Evolutionary conservation across 2,797 vertebrate species (phyloP).

Genomic region (Chaenodraco wilsoni): DNA sequence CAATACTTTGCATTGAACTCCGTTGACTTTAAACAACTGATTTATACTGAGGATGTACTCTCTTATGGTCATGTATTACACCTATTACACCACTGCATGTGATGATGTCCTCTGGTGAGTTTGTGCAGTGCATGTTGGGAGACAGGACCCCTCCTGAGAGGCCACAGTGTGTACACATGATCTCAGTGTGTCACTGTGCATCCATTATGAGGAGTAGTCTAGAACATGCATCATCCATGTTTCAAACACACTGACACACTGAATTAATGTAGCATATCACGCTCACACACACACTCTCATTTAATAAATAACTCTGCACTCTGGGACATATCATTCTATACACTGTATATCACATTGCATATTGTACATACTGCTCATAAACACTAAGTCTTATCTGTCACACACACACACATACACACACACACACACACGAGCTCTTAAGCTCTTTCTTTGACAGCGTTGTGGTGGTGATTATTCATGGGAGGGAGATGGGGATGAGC

Average conservation of each 20-base stretch:
- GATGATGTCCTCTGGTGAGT: slow-evolving; percentile 32
- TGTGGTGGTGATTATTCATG: slow-evolving; percentile 74
- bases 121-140: slow-evolving; percentile 22
- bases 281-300: neutral
- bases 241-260: slow-evolving; percentile 33
- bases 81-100: neutral
- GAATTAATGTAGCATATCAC: slow-evolving; percentile 34
- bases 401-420: slow-evolving; percentile 10
- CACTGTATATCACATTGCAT: slow-evolving; percentile 19
- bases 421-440: slow-evolving; percentile 13
- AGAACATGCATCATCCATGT: slow-evolving; percentile 39
- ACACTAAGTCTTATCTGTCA: slow-evolving; percentile 12
- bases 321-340: neutral
- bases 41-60: neutral
- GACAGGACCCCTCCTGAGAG: slow-evolving; percentile 48
- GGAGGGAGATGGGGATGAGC: slow-evolving; percentile 69
- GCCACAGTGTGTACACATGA: slow-evolving; percentile 49
- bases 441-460: slow-evolving; percentile 48
- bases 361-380: slow-evolving; percentile 19
- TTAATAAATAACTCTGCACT: slow-evolving; percentile 39
- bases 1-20: neutral
- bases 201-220: slow-evolving; percentile 32
- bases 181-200: slow-evolving; percentile 41
- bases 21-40: neutral
- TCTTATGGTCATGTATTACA: neutral